phyloP scores from a whole-genome alignment of 2,113 vertebrate species.

The Pachycephala philippinensis region DNA sequence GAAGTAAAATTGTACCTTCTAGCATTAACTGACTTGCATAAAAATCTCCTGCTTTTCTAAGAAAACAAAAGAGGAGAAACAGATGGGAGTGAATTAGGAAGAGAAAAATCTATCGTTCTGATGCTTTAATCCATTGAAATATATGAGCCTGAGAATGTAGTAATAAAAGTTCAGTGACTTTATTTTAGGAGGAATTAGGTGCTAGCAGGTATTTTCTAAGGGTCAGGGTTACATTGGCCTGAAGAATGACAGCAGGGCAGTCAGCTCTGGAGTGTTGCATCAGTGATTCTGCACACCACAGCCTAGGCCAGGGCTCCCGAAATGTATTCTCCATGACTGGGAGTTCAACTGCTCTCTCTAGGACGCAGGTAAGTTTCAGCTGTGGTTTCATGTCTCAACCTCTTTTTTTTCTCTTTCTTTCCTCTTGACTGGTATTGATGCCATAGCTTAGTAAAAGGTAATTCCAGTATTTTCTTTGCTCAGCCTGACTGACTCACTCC shows the following conservation, averaged over 20 bases:
- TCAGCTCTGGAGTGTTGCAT: background rate
- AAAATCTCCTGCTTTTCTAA: background rate
- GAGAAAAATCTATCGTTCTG: background rate
- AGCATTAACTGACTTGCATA: background rate
- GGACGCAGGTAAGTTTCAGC: background rate
- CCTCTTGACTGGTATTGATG: background rate
- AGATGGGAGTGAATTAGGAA: background rate
- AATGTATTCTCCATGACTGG: background rate
- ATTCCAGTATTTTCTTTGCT: conserved; percentile 29
- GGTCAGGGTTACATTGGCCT: background rate
- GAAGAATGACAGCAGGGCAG: background rate
- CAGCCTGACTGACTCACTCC: background rate
- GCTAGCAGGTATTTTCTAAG: background rate
- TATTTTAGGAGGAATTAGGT: background rate
- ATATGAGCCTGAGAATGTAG: background rate
- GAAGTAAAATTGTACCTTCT: background rate
- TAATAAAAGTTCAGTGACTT: background rate
- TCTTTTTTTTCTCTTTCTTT: background rate
- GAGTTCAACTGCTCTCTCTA: background rate
- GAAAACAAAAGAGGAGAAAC: background rate
- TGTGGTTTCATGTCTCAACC: background rate
- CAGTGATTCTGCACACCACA: background rate
- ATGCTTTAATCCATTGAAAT: background rate
- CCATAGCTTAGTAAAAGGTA: background rate
- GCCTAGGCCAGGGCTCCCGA: rapidly evolving